Base-by-base conservation (phyloP, 2,113 vertebrate species). In the Nansenia antarctica region DNA sequence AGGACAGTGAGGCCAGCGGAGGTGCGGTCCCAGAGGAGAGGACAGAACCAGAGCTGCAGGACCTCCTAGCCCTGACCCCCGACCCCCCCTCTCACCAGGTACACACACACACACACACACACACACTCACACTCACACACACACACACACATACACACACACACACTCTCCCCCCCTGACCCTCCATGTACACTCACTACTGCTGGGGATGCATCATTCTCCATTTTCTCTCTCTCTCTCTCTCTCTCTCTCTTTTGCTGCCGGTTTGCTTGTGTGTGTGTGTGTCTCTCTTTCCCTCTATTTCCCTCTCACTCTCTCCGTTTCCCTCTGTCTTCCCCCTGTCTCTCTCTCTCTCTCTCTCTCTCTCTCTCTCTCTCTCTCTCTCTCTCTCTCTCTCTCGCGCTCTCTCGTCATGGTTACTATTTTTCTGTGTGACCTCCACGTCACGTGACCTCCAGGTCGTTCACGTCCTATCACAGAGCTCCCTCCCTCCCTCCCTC, bases 1-100 rank as follows among this genome's bases (percentile, higher is more conserved):
- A 95, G 93, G 91, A 90, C 70, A 89, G 81, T 39, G 90, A 89
- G 57, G 77, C 52, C 59, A 92, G 88, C 22, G 90, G 72, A 42
- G 85, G 70, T 54, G 75, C 76, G 35, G 30, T 9, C 0, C 22
- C 80, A 30, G 92, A 92, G 70, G 93, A 78, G 74, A 88, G 54
- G 61, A 85, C 92, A 4, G 92, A 85, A 55, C 90, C 89, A 53
- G 91, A 91, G 76, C 69, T 90, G 37, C 90, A 87, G 80, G 89
- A 84, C 77, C 79, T 62, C 90, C 88, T 65, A 91, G 86, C 63
- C 79, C 85, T 29, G 92, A 89, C 11, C 84, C 81, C 9, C 87
- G 92, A 89, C 11, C 84, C 81, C 9, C 87, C 72, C 3, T 86
- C 67, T 70, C 90, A 91, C 86, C 82, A 89, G 80, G 88, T 90